phyloP scores from a whole-genome alignment of 2,113 vertebrate genomes.

The Xyrauchen texanus region DNA sequence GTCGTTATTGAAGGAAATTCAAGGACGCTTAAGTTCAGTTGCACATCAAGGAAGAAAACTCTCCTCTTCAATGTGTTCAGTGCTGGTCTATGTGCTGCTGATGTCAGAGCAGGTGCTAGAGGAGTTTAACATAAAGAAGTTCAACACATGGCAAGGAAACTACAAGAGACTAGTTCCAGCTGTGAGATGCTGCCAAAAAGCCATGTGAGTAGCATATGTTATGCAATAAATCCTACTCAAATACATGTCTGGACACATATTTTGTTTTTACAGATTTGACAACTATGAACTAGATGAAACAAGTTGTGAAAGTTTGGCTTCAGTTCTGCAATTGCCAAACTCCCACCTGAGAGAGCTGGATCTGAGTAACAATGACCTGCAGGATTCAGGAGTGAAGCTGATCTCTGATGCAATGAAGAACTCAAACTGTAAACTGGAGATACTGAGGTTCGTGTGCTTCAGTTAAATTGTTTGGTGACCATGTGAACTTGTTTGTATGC shows the following conservation, averaged over 20 bases:
- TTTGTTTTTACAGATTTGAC: conserved; percentile 51
- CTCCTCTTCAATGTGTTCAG: conserved; percentile 60
- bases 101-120: conserved; percentile 49
- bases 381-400: conserved; percentile 26
- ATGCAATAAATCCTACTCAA: too few species aligned
- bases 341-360: conserved; percentile 20
- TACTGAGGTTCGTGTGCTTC: background rate
- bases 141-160: conserved; percentile 57
- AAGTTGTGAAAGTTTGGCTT: conserved; percentile 47
- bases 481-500: too few species aligned
- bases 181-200: conserved; percentile 60
- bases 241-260: background rate
- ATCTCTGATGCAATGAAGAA: conserved; percentile 17
- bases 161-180: conserved; percentile 62
- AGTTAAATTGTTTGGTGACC: too few species aligned
- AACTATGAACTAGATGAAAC: conserved; percentile 59
- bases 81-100: conserved; percentile 61
- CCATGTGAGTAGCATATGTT: conserved; percentile 51
- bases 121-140: conserved; percentile 57
- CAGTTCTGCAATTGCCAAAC: conserved; percentile 43
- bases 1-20: conserved; percentile 61
- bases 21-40: conserved; percentile 47
- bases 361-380: conserved; percentile 28
- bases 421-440: conserved; percentile 1
- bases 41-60: background rate